Evolutionary conservation across 2,888 invertebrate genomes (phyloP), one percentile per base, ranked within the genome.

Genomic region (Cryptus viduatorius): DNA sequence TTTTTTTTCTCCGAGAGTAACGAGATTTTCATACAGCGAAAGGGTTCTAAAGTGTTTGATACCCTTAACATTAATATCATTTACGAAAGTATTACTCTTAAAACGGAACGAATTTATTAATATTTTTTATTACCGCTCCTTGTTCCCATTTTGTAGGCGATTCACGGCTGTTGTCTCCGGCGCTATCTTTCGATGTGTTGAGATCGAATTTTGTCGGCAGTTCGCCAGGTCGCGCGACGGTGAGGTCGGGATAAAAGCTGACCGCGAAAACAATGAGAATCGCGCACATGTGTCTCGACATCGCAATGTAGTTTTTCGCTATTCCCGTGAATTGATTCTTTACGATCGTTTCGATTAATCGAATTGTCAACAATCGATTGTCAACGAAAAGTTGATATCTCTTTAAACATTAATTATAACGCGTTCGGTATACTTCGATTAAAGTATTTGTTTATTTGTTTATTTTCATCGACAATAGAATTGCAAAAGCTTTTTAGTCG

Each of bases 171-270:
- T 69, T 84, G 48, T 73, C 83, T 5, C 79, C 16, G 73, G 76
- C 53, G 44, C 37, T 65, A 19, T 84, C 84, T 31, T 46, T 44
- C 37, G 64, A 78, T 10, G 88, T 87, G 61, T 76, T 86, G 12
- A 92, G 71, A n/a, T 73, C 83, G 56, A 91, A 89, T 86, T 89
- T 92, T 2, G 89, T 90, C 4, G 92, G 90, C 56, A 89, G 82
- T 71, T 90, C 90, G 8, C 86, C 61, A 0, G 92, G 92, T 77
- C 87, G 83, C 46, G 87, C 85, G 19, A 78, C 76, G 14, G 84
- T 86, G 24, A 81, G 44, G 24, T 86, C 79, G 14, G 88, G 7
- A 42, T 71, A 78, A 72, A 87, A 46, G 46, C 80, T 61, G 0
- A 86, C 50, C 65, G 75, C 24, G 24, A 89, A 24, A 3, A 87